Base-by-base conservation (phyloP, 92 coral and sea anemone genomes). In the Galaxea fascicularis region DNA sequence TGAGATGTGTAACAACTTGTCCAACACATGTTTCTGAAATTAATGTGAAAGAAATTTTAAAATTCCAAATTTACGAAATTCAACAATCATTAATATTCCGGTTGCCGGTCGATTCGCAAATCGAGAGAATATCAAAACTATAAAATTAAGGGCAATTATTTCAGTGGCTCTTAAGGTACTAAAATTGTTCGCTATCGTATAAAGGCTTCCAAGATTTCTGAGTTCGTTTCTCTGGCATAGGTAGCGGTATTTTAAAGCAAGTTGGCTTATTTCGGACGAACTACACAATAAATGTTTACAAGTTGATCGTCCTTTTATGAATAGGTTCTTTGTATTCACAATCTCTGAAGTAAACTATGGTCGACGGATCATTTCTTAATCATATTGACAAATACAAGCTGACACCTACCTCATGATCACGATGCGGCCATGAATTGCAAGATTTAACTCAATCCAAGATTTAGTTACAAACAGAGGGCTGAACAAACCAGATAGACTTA, bases 251-350 rank as follows among this genome's bases (percentile, higher is more conserved):
- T 79, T 35, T 28, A 51, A 31, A 53, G 22, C 63, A 65, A 49
- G 72, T 10, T 54, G 57, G 39, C 65, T 49, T 47, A 79, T 79
- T 79, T 44, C 30, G 25, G 71, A 67, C 17, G 31, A 21, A 12
- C 18, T 28, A 58, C 86, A 53, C 78, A 31, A 82, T 82, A 52
- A 82, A 69, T 82, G 86, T 82, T 82, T 82, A 82, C 86, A 71
- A 54, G 65, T 56, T 80, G 70, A 80, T 66, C 76, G 51, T 80
- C 76, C 82, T 51, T 28, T 31, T 11, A 25, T 82, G 78, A 82
- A 82, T 80, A 56, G 75, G 66, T 28, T 41, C 86, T 82, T 82
- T 82, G 86, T 82, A 56, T 67, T 65, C 53, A 49, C 69, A 21
- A 24, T 45, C 86, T 41, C 44, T 4, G 58, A 14, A 56, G 78